Base-by-base conservation (phyloP, 1,140 invertebrate genomes). In the Heliconius eleuchia region DNA sequence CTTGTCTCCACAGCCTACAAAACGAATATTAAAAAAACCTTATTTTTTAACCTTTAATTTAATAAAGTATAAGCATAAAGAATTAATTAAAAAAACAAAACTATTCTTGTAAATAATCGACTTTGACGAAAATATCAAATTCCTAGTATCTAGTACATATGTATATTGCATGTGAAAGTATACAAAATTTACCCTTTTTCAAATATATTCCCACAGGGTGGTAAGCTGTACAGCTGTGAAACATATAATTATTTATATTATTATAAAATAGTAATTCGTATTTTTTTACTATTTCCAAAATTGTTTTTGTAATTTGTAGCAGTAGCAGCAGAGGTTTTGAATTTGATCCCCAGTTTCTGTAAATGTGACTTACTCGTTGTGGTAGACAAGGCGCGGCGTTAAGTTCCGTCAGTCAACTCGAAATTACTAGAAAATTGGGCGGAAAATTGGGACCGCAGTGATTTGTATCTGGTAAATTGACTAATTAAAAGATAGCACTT, bases 201-300 rank as follows among this genome's bases (percentile, higher is more conserved):
- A 9, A 66, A 37, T 27, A 76, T 76, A 30, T 46, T 16, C 66
- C 30, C n/a, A 71, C 37, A 42, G 50, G 73, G 76, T 74, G 72
- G 50, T 46, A 46, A 13, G 42, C 42, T 13, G 11, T 46, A 16
- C 9, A 46, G 13, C 42, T 46, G 42, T 46, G 13, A 46, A 80
- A 23, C n/a, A 57, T 57, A 57, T 46, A 46, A 46, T 74, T 73
- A 37, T 77, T 46, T 80, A 70, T n/a, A 57, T 57, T 19, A 52
- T 52, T 23, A 23, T 0, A 37, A 37, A 37, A 6, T 37, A 34
- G 6, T 37, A 6, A 57, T 57, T 57, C 19, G n/a, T 23, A 2
- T 60, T 60, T 60, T 23, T 23, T 60, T 60, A 55, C 55, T 60
- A 8, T 23, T 23, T 60, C 55, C n/a, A 60, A 60, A 60, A 23